phyloP scores from a whole-genome alignment of 2,888 invertebrate genomes.

The Acronicta aceris region DNA sequence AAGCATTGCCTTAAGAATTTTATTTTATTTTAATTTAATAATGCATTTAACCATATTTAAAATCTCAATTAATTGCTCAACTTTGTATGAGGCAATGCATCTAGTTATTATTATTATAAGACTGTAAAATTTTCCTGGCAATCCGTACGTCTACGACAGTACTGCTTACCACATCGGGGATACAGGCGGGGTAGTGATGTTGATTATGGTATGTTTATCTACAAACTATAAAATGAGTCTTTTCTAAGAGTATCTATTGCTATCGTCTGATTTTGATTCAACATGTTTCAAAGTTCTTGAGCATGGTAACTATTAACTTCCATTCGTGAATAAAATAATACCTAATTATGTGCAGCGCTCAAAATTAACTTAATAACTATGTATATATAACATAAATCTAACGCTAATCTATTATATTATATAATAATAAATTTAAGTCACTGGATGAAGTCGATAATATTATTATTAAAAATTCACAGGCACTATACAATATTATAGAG shows the following conservation, averaged over 20 bases:
- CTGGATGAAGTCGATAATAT: conserved; percentile 26
- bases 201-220: not conserved
- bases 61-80: too few species aligned
- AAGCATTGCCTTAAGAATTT: too few species aligned
- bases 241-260: not conserved
- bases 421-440: conserved; percentile 21
- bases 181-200: too few species aligned
- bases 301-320: conserved; percentile 35
- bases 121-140: too few species aligned
- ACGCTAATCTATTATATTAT: conserved; percentile 1
- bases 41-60: too few species aligned
- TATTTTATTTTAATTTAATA: too few species aligned
- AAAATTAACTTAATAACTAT: conserved; percentile 3
- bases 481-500: conserved; percentile 17
- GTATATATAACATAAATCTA: conserved; percentile 2
- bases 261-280: not conserved
- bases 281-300: conserved; percentile 4
- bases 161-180: too few species aligned
- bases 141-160: too few species aligned
- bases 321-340: conserved; percentile 6
- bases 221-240: not conserved
- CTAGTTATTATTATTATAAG: not conserved
- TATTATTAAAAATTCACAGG: conserved; percentile 5
- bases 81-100: not conserved
- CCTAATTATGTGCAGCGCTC: conserved; percentile 13